These are phyloP conservation scores for Blastomussa wellsi DNA, from an alignment of 92 coral and sea anemone species.

Conservation along the genomic window DNA sequence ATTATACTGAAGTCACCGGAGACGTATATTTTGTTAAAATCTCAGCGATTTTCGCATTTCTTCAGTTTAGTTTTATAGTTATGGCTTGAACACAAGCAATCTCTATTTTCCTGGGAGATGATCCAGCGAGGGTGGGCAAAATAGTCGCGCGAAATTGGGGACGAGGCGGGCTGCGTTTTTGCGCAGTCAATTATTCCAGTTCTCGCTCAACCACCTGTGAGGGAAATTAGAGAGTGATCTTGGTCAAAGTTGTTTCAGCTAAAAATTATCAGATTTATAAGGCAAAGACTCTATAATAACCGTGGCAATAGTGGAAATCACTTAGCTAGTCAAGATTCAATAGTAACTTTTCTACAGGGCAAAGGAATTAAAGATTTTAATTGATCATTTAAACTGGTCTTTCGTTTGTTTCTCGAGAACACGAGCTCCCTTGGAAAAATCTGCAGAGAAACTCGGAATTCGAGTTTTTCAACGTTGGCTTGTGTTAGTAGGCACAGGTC, in stretches of 20 bases:
- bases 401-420: not conserved
- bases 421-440: not conserved
- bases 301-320: not conserved
- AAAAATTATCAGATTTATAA: not conserved
- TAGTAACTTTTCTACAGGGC: not conserved
- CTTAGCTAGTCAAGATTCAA: not conserved
- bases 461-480: too few species aligned
- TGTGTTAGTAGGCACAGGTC: too few species aligned
- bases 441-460: not conserved
- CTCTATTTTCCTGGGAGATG: not conserved
- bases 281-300: not conserved
- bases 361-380: not conserved
- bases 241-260: not conserved
- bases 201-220: not conserved
- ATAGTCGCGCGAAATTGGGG: not conserved
- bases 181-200: not conserved
- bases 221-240: not conserved
- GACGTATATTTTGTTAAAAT: not conserved
- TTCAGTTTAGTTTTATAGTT: not conserved
- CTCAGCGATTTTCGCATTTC: not conserved
- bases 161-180: not conserved
- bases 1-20: not conserved
- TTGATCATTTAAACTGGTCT: not conserved
- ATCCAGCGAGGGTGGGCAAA: not conserved
- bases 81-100: not conserved